phyloP scores from a whole-genome alignment of 2,797 vertebrate genomes.

The Florisuga fusca region DNA sequence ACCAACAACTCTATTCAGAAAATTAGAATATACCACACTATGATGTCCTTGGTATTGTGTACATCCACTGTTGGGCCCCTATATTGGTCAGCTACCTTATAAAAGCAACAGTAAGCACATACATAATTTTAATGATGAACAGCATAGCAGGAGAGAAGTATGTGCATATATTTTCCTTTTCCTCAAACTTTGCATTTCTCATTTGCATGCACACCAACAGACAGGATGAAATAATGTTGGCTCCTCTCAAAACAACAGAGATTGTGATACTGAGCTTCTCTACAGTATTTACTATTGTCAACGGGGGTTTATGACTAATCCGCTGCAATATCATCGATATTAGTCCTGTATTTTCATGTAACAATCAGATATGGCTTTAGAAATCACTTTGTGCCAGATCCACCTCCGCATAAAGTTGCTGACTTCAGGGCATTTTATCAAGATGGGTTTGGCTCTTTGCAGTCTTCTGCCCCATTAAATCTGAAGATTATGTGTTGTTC shows the following conservation, averaged over 20 bases:
- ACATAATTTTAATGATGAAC: background rate
- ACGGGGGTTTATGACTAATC: background rate
- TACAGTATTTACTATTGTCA: background rate
- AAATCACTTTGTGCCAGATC: background rate
- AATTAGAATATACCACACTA: background rate
- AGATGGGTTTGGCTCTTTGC: slow-evolving; percentile 22
- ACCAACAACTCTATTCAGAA: background rate
- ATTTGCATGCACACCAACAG: background rate
- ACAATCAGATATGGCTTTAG: background rate
- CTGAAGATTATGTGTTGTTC: slow-evolving; percentile 55
- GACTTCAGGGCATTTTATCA: slow-evolving; percentile 40
- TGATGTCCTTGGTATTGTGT: accelerated
- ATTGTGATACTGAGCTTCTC: background rate
- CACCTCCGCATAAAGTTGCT: slow-evolving; percentile 29
- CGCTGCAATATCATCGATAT: background rate
- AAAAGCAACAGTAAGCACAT: background rate
- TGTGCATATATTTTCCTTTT: background rate
- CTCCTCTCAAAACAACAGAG: background rate
- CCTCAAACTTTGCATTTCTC: background rate
- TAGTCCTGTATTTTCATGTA: background rate
- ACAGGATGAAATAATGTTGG: background rate
- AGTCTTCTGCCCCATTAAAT: slow-evolving; percentile 65
- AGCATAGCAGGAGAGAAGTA: background rate
- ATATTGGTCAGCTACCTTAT: background rate
- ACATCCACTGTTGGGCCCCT: background rate